phyloP scores from a whole-genome alignment of 2,113 vertebrate genomes.

The Neopipo cinnamomea region DNA sequence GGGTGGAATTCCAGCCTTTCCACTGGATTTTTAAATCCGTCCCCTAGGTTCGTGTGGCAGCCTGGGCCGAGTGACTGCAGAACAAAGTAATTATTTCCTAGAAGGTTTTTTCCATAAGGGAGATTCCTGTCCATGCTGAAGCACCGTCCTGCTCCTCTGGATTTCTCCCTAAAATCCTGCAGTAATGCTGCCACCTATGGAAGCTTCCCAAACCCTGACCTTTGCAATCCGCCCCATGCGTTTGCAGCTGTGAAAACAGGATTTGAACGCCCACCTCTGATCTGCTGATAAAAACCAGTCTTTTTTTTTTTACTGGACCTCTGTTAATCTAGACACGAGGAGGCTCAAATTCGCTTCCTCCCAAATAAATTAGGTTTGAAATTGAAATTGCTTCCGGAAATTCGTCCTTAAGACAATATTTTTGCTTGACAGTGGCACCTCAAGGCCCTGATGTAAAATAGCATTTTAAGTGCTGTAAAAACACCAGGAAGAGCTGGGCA shows the following conservation, averaged over 20 bases:
- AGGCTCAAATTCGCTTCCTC: constrained; percentile 12
- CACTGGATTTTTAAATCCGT: neutral
- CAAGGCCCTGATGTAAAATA: neutral
- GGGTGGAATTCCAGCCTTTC: neutral
- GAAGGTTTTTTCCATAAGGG: neutral
- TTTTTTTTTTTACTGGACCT: neutral
- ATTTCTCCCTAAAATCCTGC: neutral
- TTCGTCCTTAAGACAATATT: constrained; percentile 2
- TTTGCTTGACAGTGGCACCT: neutral
- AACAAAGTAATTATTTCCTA: neutral
- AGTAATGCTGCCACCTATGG: constrained; percentile 66
- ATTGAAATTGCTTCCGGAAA: constrained; percentile 30
- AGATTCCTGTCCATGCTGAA: neutral
- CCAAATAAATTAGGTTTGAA: constrained; percentile 28
- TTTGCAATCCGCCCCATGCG: neutral
- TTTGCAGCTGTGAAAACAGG: constrained; percentile 39
- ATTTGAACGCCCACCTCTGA: neutral
- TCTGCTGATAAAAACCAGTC: fast-evolving
- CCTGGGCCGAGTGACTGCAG: neutral
- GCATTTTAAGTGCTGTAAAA: neutral
- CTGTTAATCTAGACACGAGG: neutral
- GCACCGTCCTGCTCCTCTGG: neutral
- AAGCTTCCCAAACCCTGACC: neutral
- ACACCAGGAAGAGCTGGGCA: neutral
- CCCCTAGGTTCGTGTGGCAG: neutral